A percentile compares a stretch with the other conserved stretches of the same genome.
Conservation (phyloP, 2,888 invertebrate genomes). For the Macroteleia sp. region DNA sequence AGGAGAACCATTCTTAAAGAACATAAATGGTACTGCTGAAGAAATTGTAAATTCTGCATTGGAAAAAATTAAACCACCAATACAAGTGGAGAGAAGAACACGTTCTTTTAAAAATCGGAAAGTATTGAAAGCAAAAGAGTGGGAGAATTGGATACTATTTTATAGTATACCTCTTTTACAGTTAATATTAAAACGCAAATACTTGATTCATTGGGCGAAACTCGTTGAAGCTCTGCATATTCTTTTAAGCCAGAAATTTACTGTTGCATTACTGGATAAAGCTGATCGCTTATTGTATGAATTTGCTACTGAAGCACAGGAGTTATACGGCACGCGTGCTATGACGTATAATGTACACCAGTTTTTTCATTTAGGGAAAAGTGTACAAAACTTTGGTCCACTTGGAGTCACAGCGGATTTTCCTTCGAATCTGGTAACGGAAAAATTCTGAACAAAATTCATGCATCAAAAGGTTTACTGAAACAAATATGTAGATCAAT, state of each 20-base stretch:
- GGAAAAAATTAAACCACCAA: conserved; percentile 2
- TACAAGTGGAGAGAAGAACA: conserved; percentile 25
- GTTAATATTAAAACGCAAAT: neutral
- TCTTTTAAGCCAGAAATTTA: no score
- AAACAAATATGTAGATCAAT: neutral
- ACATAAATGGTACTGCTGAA: neutral
- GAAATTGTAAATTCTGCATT: conserved; percentile 1
- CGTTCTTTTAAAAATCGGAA: conserved; percentile 17
- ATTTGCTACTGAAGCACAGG: conserved; percentile 12
- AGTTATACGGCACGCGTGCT: neutral
- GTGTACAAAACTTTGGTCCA: no score
- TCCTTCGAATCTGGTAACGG: conserved; percentile 19
- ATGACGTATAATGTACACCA: no score
- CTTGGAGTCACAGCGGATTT: conserved; percentile 24
- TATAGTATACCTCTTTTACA: no score
- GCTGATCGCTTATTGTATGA: conserved; percentile 1
- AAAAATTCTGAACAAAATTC: neutral
- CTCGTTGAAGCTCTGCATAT: conserved; percentile 8
- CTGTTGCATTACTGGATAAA: conserved; percentile 3
- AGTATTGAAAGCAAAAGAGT: conserved; percentile 23
- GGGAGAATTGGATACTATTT: neutral
- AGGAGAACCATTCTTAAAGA: neutral
- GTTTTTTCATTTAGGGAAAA: no score
- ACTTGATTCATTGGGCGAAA: conserved; percentile 11
- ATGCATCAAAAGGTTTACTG: neutral